phyloP scores from a whole-genome alignment of 2,113 vertebrate genomes.

The Sturnus vulgaris region DNA sequence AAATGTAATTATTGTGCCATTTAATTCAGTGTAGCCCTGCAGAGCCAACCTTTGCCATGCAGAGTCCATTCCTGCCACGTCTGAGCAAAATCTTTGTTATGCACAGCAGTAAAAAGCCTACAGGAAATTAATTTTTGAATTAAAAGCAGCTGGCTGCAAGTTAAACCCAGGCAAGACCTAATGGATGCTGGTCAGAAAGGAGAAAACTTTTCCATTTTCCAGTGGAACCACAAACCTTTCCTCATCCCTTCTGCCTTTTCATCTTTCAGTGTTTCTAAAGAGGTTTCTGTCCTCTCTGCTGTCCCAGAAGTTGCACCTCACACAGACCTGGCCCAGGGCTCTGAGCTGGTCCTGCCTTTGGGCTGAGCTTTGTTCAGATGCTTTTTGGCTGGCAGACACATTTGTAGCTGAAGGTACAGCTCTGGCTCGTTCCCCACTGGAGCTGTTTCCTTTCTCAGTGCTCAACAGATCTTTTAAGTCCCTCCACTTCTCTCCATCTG shows the following conservation, averaged over 20 bases:
- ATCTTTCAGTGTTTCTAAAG: background rate
- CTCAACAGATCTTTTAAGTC: background rate
- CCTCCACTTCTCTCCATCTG: background rate
- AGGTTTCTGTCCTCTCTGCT: background rate
- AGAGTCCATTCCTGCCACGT: background rate
- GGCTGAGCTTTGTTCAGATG: background rate
- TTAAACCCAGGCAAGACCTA: constrained; percentile 6
- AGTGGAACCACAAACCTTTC: background rate
- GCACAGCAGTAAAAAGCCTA: constrained; percentile 20
- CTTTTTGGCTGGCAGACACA: background rate
- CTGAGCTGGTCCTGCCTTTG: background rate
- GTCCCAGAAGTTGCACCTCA: background rate
- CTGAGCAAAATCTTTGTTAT: background rate
- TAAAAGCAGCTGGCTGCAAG: constrained; percentile 41
- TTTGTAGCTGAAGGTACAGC: background rate
- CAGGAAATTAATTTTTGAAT: constrained; percentile 50
- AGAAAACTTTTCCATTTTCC: background rate
- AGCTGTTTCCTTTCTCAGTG: background rate
- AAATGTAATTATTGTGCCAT: constrained; percentile 16
- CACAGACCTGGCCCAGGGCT: background rate
- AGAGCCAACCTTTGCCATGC: constrained; percentile 26
- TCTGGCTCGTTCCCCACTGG: background rate
- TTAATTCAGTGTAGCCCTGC: constrained; percentile 22
- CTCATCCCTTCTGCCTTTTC: background rate
- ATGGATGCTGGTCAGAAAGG: background rate